Evolutionary conservation across 2,888 invertebrate genomes (phyloP).

Genomic region (Stenchaetothrips biformis): DNA sequence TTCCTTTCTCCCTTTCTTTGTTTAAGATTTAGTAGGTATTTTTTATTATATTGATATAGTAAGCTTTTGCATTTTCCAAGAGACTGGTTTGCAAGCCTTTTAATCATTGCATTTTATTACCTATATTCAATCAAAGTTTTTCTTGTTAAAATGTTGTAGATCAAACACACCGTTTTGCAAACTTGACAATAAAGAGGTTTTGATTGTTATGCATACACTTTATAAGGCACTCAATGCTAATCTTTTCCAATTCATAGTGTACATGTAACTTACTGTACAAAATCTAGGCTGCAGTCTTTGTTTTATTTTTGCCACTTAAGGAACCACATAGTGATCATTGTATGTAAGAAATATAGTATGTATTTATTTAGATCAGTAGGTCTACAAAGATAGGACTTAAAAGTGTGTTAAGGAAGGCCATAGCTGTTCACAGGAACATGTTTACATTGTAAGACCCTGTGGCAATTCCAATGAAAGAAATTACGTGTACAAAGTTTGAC

Average conservation of each 20-base stretch:
- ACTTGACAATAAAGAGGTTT: not conserved
- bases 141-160: constrained; percentile 6
- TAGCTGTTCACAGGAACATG: not conserved
- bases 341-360: constrained; percentile 16
- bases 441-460: not conserved
- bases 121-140: not conserved
- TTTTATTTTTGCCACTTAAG: constrained; percentile 9
- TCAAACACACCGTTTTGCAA: not conserved
- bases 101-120: not conserved
- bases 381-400: not conserved
- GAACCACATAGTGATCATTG: constrained; percentile 13
- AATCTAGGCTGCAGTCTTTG: not conserved
- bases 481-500: constrained; percentile 22
- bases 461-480: constrained; percentile 2
- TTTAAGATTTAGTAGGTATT: constrained; percentile 8
- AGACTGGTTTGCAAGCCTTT: constrained; percentile 1
- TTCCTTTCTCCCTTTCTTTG: not conserved
- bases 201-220: constrained; percentile 4
- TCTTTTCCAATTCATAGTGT: not conserved
- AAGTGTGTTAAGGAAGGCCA: not conserved
- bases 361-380: not conserved
- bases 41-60: not conserved
- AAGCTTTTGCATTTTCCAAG: not conserved
- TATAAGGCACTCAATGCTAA: not conserved
- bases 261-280: not conserved